Base-by-base conservation (phyloP, 92 coral and sea anemone genomes). In the Isaurus tuberculatus region DNA sequence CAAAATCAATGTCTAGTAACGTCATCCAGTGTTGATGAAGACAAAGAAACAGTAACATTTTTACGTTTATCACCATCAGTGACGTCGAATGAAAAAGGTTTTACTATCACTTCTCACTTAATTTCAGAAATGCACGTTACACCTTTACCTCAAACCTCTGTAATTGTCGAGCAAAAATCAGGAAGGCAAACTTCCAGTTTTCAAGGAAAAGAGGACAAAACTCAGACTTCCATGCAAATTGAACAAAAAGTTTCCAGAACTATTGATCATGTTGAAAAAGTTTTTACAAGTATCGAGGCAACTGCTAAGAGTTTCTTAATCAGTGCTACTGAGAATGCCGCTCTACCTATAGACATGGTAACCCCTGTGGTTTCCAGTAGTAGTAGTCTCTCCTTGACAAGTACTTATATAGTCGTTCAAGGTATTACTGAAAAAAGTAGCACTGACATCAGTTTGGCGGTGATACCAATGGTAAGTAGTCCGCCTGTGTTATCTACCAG, bases 1-100 rank as follows among this genome's bases (percentile, higher is more conserved):
- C n/a, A 40, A 23, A 5, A 31, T 32, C 81, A 75, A 63, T 75
- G 81, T 58, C 66, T 53, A 57, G 51, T 28, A 26, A 74, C 17
- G 13, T 75, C 81, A 75, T 57, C 68, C 9, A 33, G 11, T 36
- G 46, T 75, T 33, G 48, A 3, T 53, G 49, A 40, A 0, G 28
- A 17, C 26, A 53, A 75, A 30, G 14, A 9, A 3, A 7, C 80
- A 57, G 6, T 53, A 75, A 22, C 28, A 5, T 5, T 40, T 51
- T 17, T 29, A 57, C 20, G 14, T 31, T 5, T 5, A 8, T 25
- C 79, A 46, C 29, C 79, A 13, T 30, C 16, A 46, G 42, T 73
- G 42, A 73, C 79, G 64, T 49, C 58, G 28, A 40, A 48, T 13
- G 75, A 46, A 72, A 27, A 22, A 2, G 14, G 25, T 22, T 25